phyloP scores from a whole-genome alignment of 2,797 vertebrate species.

The Iguana delicatissima region DNA sequence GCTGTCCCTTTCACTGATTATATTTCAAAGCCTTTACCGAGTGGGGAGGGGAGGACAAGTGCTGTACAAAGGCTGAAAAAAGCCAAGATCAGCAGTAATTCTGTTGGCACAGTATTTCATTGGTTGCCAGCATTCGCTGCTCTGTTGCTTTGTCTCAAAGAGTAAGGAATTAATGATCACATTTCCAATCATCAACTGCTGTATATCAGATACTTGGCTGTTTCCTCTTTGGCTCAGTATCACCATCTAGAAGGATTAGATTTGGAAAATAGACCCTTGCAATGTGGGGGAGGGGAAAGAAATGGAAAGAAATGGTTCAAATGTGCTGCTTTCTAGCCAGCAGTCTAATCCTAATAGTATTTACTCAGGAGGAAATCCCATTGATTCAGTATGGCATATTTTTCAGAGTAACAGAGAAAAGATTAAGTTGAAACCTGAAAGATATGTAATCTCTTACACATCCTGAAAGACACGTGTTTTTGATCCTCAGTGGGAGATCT shows the following conservation, averaged over 20 bases:
- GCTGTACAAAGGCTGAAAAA: constrained; percentile 21
- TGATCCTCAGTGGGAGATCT: not conserved
- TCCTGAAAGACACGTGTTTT: not conserved
- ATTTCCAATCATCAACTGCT: constrained; percentile 39
- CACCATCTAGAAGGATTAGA: constrained; percentile 3
- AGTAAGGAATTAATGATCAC: constrained; percentile 20
- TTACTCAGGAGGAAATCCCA: not conserved
- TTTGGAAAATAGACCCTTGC: not conserved
- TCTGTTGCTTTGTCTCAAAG: constrained; percentile 13
- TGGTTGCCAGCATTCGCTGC: not conserved
- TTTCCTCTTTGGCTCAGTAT: constrained; percentile 19
- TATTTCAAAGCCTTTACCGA: constrained; percentile 29
- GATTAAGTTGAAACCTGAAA: not conserved
- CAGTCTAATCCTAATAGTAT: not conserved
- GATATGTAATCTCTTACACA: not conserved
- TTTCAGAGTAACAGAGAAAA: not conserved
- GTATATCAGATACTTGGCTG: constrained; percentile 17
- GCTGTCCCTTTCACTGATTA: constrained; percentile 4
- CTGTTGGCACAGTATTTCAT: constrained; percentile 34
- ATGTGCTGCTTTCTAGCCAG: not conserved
- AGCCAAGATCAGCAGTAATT: constrained; percentile 32
- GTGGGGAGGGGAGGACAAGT: not conserved
- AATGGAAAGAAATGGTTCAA: not conserved
- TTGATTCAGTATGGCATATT: not conserved
- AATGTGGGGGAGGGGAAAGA: not conserved